Evolutionary conservation across 2,113 vertebrate genomes (phyloP).

Genomic region (Pristiophorus japonicus): DNA sequence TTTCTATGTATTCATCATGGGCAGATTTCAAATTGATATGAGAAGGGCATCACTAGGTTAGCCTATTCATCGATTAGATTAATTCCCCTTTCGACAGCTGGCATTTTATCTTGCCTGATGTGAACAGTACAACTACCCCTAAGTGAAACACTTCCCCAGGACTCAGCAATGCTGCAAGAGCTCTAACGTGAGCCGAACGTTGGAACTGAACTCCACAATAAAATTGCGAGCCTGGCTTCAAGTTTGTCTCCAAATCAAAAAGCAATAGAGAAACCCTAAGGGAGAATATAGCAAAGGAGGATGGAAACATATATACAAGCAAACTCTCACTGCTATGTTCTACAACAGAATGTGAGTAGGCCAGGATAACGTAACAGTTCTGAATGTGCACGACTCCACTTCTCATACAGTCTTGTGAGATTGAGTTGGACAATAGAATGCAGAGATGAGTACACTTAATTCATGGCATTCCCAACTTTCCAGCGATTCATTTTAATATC

Average conservation of each 20-base stretch:
- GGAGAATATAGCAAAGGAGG: too few species aligned
- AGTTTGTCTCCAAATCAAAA: neutral
- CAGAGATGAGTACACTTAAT: neutral
- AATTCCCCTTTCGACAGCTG: neutral
- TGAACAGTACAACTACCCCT: neutral
- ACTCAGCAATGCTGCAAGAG: neutral
- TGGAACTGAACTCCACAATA: neutral
- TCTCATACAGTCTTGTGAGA: neutral
- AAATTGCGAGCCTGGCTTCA: neutral
- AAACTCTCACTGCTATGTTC: too few species aligned
- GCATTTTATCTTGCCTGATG: neutral
- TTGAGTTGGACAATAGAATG: neutral
- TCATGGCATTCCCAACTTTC: too few species aligned
- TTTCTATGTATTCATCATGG: neutral
- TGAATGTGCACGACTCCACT: neutral
- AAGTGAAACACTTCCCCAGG: neutral
- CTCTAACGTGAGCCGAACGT: neutral
- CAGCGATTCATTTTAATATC: too few species aligned
- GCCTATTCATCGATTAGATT: neutral
- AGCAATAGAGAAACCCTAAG: neutral
- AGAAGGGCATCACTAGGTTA: neutral
- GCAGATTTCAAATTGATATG: neutral
- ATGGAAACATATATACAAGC: too few species aligned
- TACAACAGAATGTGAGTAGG: too few species aligned
- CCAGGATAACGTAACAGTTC: neutral